Evolutionary conservation across 2,797 vertebrate species (phyloP), one percentile per base, ranked within the genome.

Genomic region (Sardinella longiceps): DNA sequence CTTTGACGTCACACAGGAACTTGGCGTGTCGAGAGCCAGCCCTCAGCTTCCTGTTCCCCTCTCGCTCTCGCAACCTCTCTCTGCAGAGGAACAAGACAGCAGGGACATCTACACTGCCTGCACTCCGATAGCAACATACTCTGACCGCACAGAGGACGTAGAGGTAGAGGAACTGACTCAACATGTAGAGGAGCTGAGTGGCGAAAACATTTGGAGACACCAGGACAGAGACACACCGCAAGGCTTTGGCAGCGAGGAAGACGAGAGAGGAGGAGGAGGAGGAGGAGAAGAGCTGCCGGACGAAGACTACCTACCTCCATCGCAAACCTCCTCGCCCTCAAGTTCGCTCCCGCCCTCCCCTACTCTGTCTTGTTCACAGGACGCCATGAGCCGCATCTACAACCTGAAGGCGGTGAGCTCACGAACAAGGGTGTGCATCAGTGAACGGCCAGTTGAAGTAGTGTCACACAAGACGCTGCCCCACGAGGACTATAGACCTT

Each of bases 331-430:
- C 30, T 81, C 86, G n/a, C 86, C 90, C 23, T 81, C 88, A 83
- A 81, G 88, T 43, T 91, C 92, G 82, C 63, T 51, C 86, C 80
- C 80, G 83, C 85, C 90, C 74, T 90, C 92, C 5, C 91, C 90
- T 0, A 84, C 91, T 77, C 90, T 90, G 86, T 86, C 89, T 20
- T 90, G 87, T 89, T 92, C 93, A 5, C 89, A 92, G 0, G 84
- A 90, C 92, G 89, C 90, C 86, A 96, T 96, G 96, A 96, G 95
- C 33, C 91, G 94, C 81, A 94, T 95, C 77, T 96, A 96, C 89
- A 94, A 94, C 87, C 81, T 95, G 85, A 94, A 95, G 77, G 85
- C 91, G 0, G 93, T 93, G 0, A 90, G 92, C 43, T 92, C 94
- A 0, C 93, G 95, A 80, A 91, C 92, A 0, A 92, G 90, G 10